phyloP scores from a whole-genome alignment of 2,113 vertebrate species.

The Peucedramus taeniatus region DNA sequence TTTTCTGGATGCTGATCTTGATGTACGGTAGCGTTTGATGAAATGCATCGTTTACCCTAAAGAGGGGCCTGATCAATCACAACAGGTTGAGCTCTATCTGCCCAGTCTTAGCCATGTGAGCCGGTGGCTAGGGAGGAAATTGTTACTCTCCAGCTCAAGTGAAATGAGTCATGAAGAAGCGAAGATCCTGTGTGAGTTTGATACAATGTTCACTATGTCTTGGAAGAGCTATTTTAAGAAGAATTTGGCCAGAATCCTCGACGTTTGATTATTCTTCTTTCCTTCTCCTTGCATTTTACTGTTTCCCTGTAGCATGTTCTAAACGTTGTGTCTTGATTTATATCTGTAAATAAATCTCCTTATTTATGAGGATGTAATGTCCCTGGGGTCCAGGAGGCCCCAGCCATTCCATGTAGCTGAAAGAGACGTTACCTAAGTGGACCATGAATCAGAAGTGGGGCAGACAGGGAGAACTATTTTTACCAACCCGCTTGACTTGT shows the following conservation, averaged over 20 bases:
- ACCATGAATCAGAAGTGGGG: conserved; percentile 65
- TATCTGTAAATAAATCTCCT: conserved; percentile 68
- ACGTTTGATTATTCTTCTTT: conserved; percentile 60
- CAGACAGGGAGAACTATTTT: conserved; percentile 57
- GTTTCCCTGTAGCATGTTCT: conserved; percentile 56
- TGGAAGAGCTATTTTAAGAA: conserved; percentile 70
- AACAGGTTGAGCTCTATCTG: not conserved
- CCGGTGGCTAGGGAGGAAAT: conserved; percentile 58
- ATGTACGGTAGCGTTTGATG: not conserved
- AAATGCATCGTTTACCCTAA: not conserved
- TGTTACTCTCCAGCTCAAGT: conserved; percentile 46
- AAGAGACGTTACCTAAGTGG: conserved; percentile 73
- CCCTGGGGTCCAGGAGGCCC: conserved; percentile 57
- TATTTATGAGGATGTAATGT: conserved; percentile 70
- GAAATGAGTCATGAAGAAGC: conserved; percentile 67
- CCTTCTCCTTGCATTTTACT: conserved; percentile 56
- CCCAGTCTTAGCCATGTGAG: not conserved
- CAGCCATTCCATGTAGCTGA: conserved; percentile 51
- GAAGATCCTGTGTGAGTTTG: conserved; percentile 46
- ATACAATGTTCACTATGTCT: conserved; percentile 68
- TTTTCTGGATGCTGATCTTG: not conserved
- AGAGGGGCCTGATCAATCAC: not conserved
- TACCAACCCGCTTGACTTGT: not conserved
- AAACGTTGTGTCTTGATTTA: conserved; percentile 65
- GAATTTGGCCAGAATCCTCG: conserved; percentile 56